phyloP scores from a whole-genome alignment of 2,113 vertebrate species.

The Rhinoptilus africanus region DNA sequence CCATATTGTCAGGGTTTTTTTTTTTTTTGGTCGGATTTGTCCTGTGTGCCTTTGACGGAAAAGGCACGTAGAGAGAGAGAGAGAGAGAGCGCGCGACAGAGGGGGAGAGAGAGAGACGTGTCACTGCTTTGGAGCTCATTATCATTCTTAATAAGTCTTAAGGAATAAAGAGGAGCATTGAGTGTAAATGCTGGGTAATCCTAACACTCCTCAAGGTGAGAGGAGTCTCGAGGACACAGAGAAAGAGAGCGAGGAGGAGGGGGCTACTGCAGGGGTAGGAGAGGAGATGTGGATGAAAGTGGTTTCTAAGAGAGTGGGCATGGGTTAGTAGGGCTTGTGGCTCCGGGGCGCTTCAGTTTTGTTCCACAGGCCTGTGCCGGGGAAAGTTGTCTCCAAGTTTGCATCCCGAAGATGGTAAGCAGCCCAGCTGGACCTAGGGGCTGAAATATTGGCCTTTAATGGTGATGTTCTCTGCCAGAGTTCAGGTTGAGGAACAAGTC shows the following conservation, averaged over 20 bases:
- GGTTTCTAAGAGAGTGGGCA: neutral
- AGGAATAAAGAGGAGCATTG: slow-evolving; percentile 96
- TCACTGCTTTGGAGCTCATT: slow-evolving; percentile 97
- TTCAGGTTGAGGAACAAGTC: accelerated
- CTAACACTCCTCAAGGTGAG: slow-evolving; percentile 98
- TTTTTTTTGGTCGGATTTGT: slow-evolving; percentile 82
- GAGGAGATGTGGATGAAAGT: neutral
- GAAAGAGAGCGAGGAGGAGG: slow-evolving; percentile 68
- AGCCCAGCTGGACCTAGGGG: neutral
- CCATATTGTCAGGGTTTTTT: slow-evolving; percentile 77
- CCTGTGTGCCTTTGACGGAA: slow-evolving; percentile 89
- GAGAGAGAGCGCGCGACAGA: slow-evolving; percentile 65
- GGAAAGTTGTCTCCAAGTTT: neutral
- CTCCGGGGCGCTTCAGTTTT: accelerated
- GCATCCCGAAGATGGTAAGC: neutral
- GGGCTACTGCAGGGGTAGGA: neutral
- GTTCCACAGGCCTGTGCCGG: neutral
- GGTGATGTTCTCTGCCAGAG: neutral
- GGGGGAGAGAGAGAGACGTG: slow-evolving; percentile 84
- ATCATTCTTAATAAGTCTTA: slow-evolving; percentile 99
- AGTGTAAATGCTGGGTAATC: slow-evolving; percentile 99
- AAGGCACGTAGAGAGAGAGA: slow-evolving; percentile 75
- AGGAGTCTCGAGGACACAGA: slow-evolving; percentile 88
- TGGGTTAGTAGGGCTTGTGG: accelerated
- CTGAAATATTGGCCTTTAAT: accelerated